phyloP scores from a whole-genome alignment of 2,888 invertebrate genomes.

The Sminthurides aquaticus region DNA sequence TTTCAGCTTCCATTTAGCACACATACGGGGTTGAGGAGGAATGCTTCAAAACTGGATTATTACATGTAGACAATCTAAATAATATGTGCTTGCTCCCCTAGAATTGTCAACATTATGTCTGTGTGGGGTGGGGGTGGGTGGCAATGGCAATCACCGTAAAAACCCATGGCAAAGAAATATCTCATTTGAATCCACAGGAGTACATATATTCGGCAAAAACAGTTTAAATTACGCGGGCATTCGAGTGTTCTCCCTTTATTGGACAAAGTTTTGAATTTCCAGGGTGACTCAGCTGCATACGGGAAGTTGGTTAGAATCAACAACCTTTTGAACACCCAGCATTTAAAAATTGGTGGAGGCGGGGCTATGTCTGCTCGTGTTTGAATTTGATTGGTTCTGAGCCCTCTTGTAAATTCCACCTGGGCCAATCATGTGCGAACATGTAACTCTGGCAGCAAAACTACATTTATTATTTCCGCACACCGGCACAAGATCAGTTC shows the following conservation, averaged over 20 bases:
- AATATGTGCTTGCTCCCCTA: no score
- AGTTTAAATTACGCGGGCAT: neutral
- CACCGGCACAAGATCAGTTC: no score
- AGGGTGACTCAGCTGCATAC: neutral
- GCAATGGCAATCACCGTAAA: no score
- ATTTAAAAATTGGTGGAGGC: neutral
- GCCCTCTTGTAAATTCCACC: neutral
- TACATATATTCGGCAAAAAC: neutral
- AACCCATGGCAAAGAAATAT: no score
- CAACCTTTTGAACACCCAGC: neutral
- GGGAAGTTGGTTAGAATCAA: neutral
- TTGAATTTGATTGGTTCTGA: neutral
- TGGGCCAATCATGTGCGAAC: neutral
- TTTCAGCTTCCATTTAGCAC: no score
- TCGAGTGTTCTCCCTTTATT: neutral
- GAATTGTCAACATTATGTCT: no score
- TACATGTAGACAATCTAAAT: no score
- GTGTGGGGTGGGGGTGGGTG: no score
- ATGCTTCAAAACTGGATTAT: no score
- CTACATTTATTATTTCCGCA: no score
- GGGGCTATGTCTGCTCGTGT: neutral
- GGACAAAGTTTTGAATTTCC: neutral
- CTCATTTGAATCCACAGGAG: no score
- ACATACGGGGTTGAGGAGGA: no score
- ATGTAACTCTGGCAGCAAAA: neutral